Base-by-base conservation (phyloP, 2,888 invertebrate genomes). In the Hydroisotoma schaefferi region DNA sequence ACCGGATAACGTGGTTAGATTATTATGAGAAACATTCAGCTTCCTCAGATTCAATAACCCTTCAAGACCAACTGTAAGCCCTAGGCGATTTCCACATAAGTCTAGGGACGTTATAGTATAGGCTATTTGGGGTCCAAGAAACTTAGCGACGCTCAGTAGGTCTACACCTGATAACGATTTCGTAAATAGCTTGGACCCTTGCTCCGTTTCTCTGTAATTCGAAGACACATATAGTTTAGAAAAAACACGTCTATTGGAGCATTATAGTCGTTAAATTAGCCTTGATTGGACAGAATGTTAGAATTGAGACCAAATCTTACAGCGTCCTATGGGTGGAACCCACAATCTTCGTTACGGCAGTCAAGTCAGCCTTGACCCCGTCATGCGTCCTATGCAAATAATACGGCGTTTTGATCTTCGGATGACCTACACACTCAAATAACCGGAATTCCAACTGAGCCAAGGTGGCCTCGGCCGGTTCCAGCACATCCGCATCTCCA, bases 11-110 rank as follows among this genome's bases (percentile, higher is more conserved):
- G 69, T 72, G 0, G 69, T 70, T 4, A 72, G 46, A 48, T 69
- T 68, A 52, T 72, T 72, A 47, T 70, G 65, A 10, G 70, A 67
- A n/a, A 72, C 37, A 43, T 72, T 70, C 2, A 72, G 49, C 43
- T 64, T 64, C 52, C 62, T 63, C 51, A 72, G 40, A 33, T 63
- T 65, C n/a, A 54, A 54, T 48, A 72, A 44, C 29, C 62, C 66
- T 47, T 67, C 68, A 4, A 72, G 47, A 6, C 70, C 70, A 22
- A 65, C 63, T 1, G 65, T 65, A 1, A 69, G 33, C 1, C 67
- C 69, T 10, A 72, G 53, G 8, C 62, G 47, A 38, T 71, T 72
- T 26, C 65, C 68, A 5, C 69, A 68, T 8, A 72, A 44, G 52
- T 72, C 69, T 8, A 72, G 46, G 2, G 68, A 65, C 0, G 70